Evolutionary conservation across 2,888 invertebrate species (phyloP), one percentile per base, ranked within the genome.

Genomic region (Tachina grossa): DNA sequence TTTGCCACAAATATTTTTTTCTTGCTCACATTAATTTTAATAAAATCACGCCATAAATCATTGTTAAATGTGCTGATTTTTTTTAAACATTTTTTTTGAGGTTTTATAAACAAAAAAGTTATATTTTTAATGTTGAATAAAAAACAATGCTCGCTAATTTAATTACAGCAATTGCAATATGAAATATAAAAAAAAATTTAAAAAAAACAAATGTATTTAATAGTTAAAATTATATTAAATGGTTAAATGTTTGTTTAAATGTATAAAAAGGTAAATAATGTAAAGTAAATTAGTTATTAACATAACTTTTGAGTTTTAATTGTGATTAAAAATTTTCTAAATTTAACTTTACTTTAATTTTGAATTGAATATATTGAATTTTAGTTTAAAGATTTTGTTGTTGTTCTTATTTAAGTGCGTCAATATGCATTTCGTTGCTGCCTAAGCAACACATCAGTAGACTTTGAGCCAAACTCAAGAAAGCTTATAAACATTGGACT

Each of bases 11-110:
- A 41, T 13, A 39, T 16, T 43, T 43, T 61, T 49, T 59, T 41
- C 49, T 16, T n/a, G 16, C 10, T 8, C 8, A 10, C 19, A 65
- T 55, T 72, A 66, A 41, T 72, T 49, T 55, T 49, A 45, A 65
- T 72, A 22, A 72, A 55, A 79, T 57, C 71, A 72, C 71, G 41
- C 45, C 41, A 57, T 22, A 72, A 65, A 49, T 65, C 22, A 72
- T 57, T 43, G 19, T 51, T 22, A 9, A 71, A 65, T 51, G 39
- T 31, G 11, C 19, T 49, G 39, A 4, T 31, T 16, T 65, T 31
- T 41, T 51, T 13, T 59, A 8, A 13, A 51, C 22, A 31, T 6
- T 65, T 53, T 45, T 13, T 31, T 63, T 2, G 2, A 14, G 47
- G 22, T 57, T 69, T 43, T 59, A 59, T 66, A 55, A 19, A 57